Evolutionary conservation across 2,113 vertebrate genomes (phyloP).

Genomic region (Pelodiscus sinensis): DNA sequence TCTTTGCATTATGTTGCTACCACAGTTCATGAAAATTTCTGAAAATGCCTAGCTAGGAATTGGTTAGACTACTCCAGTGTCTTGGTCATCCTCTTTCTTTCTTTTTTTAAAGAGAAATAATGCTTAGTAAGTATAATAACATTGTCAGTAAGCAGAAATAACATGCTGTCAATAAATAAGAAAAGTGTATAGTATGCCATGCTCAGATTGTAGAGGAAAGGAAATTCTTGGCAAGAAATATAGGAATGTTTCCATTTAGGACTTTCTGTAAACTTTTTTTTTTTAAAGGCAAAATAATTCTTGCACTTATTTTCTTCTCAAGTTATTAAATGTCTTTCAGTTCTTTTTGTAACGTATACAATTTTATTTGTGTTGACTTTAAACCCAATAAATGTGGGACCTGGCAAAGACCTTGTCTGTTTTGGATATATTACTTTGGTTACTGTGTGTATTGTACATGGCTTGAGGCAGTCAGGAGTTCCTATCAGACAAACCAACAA

Average conservation of each 20-base stretch:
- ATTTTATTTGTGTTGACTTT: constrained; percentile 24
- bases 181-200: constrained; percentile 64
- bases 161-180: constrained; percentile 70
- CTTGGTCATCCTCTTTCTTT: constrained; percentile 37
- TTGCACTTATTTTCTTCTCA: constrained; percentile 31
- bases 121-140: constrained; percentile 62
- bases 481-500: constrained; percentile 58
- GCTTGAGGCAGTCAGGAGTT: constrained; percentile 42
- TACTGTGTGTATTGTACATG: constrained; percentile 27
- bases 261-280: not conserved
- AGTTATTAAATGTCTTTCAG: constrained; percentile 18
- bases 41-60: constrained; percentile 51
- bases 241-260: constrained; percentile 48
- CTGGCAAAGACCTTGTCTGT: constrained; percentile 16
- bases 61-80: constrained; percentile 21
- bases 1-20: not conserved
- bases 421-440: not conserved
- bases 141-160: constrained; percentile 72
- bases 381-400: constrained; percentile 43
- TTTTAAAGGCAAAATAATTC: not conserved
- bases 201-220: constrained; percentile 70
- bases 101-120: constrained; percentile 64
- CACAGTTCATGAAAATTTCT: not conserved
- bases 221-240: constrained; percentile 66
- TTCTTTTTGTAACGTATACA: constrained; percentile 7